These are phyloP conservation scores for Tridacna gigas DNA, from an alignment of 2,888 invertebrate species.

Conservation along the genomic window DNA sequence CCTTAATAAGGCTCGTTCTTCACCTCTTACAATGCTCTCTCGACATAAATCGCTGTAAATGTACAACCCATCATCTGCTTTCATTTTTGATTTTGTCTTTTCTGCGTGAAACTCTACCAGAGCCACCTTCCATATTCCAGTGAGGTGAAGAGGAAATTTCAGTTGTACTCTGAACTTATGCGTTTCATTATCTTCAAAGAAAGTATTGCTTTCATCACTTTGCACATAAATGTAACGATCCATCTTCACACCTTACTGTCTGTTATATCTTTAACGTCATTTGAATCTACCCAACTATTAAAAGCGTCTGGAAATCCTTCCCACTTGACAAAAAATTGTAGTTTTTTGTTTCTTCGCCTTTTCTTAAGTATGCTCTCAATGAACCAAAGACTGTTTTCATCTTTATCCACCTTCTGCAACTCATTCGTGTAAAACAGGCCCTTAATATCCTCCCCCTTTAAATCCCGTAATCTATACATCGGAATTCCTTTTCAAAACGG, in stretches of 20 bases:
- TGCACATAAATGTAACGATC: conserved; percentile 36
- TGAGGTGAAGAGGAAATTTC: conserved; percentile 34
- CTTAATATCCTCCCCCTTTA: conserved; percentile 25
- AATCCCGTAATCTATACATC: conserved; percentile 32
- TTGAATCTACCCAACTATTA: conserved; percentile 35
- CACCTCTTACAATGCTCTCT: conserved; percentile 29
- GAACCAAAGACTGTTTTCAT: conserved; percentile 41
- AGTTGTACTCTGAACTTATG: conserved; percentile 31
- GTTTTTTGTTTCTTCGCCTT: conserved; percentile 26
- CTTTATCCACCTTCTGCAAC: no score
- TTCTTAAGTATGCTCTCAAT: conserved; percentile 33
- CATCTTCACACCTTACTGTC: conserved; percentile 11
- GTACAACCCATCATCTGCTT: conserved; percentile 7
- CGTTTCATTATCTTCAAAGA: conserved; percentile 25
- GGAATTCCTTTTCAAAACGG: conserved; percentile 43
- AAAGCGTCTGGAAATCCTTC: conserved; percentile 35
- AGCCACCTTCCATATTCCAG: conserved; percentile 30
- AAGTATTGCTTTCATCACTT: conserved; percentile 40
- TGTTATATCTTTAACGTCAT: conserved; percentile 19
- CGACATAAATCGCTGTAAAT: conserved; percentile 40
- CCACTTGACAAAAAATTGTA: conserved; percentile 39
- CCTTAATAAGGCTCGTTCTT: conserved; percentile 25
- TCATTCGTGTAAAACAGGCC: conserved; percentile 42
- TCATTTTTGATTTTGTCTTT: no score
- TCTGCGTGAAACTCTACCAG: no score